A percentile compares a stretch with the other conserved stretches of the same genome.
Evolutionary conservation across 2,113 vertebrate genomes (phyloP).

Genomic region (Phaethornis superciliosus): DNA sequence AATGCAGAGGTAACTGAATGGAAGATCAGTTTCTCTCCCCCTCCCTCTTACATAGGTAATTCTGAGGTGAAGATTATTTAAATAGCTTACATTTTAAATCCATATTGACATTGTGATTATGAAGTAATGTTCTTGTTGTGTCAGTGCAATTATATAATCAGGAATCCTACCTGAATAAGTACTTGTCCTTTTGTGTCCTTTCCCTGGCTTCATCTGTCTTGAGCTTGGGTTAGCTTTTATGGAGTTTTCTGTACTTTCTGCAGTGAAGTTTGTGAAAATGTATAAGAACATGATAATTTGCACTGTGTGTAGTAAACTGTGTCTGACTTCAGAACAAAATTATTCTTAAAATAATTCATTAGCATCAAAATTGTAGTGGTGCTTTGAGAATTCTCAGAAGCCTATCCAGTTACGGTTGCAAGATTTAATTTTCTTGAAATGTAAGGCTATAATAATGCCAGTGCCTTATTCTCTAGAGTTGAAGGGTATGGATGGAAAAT

Average conservation of each 20-base stretch:
- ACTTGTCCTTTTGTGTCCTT: neutral
- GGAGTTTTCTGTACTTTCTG: neutral
- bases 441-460: neutral
- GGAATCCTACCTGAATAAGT: neutral
- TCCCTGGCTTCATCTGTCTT: neutral
- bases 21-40: neutral
- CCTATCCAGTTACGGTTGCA: neutral
- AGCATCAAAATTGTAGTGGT: neutral
- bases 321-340: neutral
- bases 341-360: neutral
- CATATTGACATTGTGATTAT: neutral
- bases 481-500: neutral
- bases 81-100: constrained; percentile 39
- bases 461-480: neutral
- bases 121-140: neutral
- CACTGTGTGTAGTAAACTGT: neutral
- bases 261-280: neutral
- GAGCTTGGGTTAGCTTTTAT: neutral
- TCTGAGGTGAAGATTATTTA: neutral
- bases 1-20: neutral
- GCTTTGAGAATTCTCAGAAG: neutral
- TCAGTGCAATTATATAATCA: neutral
- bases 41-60: neutral
- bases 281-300: neutral
- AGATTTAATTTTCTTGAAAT: neutral